Evolutionary conservation across 2,113 vertebrate species (phyloP).

Genomic region (Eptesicus fuscus): DNA sequence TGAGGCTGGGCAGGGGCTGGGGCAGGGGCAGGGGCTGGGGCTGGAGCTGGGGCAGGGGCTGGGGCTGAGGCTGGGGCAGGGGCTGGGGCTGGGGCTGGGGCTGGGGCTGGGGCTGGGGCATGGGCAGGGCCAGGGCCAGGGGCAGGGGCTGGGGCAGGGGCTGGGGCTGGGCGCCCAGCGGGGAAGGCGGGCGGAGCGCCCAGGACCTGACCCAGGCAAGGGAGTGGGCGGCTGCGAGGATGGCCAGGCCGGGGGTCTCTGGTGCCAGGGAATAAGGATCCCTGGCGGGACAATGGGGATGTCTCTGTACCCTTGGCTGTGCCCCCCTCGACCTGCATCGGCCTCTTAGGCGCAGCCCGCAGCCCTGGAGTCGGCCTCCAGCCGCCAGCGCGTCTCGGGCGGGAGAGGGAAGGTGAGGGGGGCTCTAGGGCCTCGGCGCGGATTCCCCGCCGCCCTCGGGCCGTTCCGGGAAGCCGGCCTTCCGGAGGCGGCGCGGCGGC

Average conservation of each 20-base stretch:
- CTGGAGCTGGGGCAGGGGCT: no score
- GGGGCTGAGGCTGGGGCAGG: background rate
- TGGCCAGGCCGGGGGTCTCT: background rate
- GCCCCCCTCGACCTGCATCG: background rate
- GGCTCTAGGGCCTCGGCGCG: slow-evolving; percentile 52
- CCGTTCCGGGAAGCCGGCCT: slow-evolving; percentile 81
- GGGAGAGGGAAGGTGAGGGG: background rate
- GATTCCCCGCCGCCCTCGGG: slow-evolving; percentile 63
- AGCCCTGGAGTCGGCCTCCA: background rate
- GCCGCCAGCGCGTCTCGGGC: background rate
- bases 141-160: background rate
- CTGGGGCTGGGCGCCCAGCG: background rate
- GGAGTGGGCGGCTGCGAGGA: background rate
- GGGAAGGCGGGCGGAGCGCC: background rate
- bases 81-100: background rate
- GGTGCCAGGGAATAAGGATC: background rate
- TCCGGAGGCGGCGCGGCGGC: slow-evolving; percentile 75
- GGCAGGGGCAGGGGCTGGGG: no score
- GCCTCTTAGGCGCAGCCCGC: background rate
- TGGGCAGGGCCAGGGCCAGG: no score
- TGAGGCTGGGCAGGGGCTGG: background rate
- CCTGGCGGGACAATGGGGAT: background rate
- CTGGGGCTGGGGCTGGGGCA: background rate
- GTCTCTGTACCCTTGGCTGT: background rate
- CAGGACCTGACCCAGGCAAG: background rate